A percentile compares a stretch with the other conserved stretches of the same genome.
These are phyloP conservation scores for Coremacera marginata DNA, from an alignment of 2,888 invertebrate genomes.

Conservation along the genomic window DNA sequence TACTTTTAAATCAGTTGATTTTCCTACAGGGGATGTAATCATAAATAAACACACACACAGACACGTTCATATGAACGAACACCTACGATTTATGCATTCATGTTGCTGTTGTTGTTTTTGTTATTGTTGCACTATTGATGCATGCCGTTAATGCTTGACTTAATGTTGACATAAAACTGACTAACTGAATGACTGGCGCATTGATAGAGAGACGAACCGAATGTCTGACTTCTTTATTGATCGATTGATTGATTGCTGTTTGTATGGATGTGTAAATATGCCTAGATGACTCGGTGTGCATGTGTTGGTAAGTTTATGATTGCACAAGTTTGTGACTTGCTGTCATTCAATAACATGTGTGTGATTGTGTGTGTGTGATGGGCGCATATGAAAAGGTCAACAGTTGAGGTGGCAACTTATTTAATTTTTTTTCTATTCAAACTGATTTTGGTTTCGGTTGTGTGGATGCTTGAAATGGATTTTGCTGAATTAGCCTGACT, in stretches of 20 bases:
- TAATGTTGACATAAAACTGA: conserved; percentile 4
- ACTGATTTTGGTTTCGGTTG: too few relatives aligned
- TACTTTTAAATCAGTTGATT: too few relatives aligned
- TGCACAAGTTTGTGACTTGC: background rate
- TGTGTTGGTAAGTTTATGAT: background rate
- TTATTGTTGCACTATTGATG: background rate
- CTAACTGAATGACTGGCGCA: background rate
- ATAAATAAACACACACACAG: background rate
- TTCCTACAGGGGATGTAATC: too few relatives aligned
- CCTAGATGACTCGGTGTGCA: background rate
- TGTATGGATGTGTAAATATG: background rate
- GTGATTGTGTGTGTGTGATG: background rate
- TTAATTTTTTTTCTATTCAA: too few relatives aligned
- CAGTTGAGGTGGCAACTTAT: background rate
- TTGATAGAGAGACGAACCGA: background rate
- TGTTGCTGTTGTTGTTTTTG: background rate
- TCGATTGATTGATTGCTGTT: conserved; percentile 1
- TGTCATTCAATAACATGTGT: background rate
- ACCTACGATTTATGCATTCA: background rate
- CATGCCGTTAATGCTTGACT: background rate
- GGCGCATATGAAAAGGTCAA: background rate
- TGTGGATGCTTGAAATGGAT: too few relatives aligned
- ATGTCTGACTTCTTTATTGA: background rate
- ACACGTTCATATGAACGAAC: background rate
- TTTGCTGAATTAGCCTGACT: background rate